Base-by-base conservation (phyloP, 2,888 invertebrate genomes). In the Drosophila aldrichi region DNA sequence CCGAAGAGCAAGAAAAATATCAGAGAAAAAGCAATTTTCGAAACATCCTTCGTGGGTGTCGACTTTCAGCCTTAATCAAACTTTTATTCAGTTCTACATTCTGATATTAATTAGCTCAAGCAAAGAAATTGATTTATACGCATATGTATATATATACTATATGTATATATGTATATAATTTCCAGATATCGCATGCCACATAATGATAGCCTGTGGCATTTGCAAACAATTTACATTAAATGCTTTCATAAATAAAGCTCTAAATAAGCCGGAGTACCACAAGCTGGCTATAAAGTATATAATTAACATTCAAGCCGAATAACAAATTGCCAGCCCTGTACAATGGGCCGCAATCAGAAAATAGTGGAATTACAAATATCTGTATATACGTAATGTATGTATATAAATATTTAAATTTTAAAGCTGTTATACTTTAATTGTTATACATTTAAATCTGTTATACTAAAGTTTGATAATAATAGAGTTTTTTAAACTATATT, bases 171-270 rank as follows among this genome's bases (percentile, higher is more conserved):
- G 29, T n/a, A 71, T 65, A 74, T 69, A 22, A 32, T 18, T 61
- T 67, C 16, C 58, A 60, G 64, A 75, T 70, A 79, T 79, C 64
- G 77, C 67, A 70, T 79, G 71, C 66, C 79, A 78, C 60, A 75
- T 88, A 83, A 88, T 84, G 73, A 87, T 79, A 82, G 76, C 88
- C 84, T 67, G 65, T 64, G 81, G 84, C 84, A 79, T 87, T 81
- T 71, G 61, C 89, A 87, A 87, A 87, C 89, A 87, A 86, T 88
- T 87, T 88, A 88, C 89, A 88, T 88, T 88, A 88, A 87, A 87
- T 81, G 87, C 82, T 81, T 84, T 88, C 83, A 87, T 87, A 87
- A 88, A 87, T 87, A 84, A 86, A 82, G 78, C 81, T 79, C 72
- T 74, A 85, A 85, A 81, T 85, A 85, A 85, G 85, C 79, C 83